These are phyloP conservation scores for Mixornis gularis DNA, from an alignment of 2,113 vertebrate species.

Conservation along the genomic window DNA sequence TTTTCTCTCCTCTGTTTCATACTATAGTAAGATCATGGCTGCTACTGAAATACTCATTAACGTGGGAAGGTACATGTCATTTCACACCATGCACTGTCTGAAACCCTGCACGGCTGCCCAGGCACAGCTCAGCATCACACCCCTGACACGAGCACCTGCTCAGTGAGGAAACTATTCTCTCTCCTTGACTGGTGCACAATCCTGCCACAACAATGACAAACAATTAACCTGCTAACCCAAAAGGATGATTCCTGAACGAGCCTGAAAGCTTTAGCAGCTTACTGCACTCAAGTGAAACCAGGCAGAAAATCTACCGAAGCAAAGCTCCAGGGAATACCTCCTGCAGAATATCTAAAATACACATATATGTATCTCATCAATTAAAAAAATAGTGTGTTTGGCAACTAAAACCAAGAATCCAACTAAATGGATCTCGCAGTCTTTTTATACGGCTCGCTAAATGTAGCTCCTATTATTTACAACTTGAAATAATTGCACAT, in stretches of 20 bases:
- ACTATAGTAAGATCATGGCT: neutral
- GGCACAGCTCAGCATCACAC: accelerated
- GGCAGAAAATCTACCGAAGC: neutral
- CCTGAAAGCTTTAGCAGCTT: neutral
- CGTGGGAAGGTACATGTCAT: too few species aligned
- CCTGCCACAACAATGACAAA: neutral
- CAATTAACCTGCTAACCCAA: conserved; percentile 5
- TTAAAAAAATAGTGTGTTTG: neutral
- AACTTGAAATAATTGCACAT: neutral
- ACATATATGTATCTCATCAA: neutral
- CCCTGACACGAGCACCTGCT: neutral
- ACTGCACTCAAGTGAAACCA: neutral
- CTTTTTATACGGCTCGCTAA: neutral
- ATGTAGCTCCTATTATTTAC: neutral
- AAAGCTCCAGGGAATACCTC: neutral
- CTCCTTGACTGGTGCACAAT: accelerated
- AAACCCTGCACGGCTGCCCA: neutral
- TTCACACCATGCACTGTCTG: too few species aligned
- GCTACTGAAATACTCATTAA: too few species aligned
- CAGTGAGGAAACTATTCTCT: accelerated
- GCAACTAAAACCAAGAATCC: neutral
- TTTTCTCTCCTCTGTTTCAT: neutral
- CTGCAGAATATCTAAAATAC: neutral
- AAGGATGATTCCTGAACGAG: neutral
- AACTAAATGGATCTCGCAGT: neutral